Base-by-base conservation (phyloP, 2,888 invertebrate species). In the Caenorhabditis angaria region DNA sequence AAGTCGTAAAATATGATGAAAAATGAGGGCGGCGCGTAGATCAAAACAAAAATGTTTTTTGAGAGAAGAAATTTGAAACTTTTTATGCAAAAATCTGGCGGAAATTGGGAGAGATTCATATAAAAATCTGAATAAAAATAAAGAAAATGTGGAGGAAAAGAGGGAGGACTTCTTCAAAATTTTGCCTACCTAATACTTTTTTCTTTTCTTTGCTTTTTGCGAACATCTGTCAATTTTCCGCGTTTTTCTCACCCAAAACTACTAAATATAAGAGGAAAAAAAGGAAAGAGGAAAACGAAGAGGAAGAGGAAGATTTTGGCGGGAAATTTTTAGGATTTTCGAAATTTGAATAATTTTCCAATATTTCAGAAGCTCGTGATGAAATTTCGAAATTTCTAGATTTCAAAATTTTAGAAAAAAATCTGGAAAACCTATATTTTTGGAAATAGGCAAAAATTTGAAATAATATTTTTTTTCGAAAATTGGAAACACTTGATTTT, bases 1-100 rank as follows among this genome's bases (percentile, higher is more conserved):
- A 62, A 54, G 59, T 50, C 41, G 60, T 50, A 59, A 68, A 68
- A 61, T 56, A 32, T 32, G 48, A 56, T 22, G 55, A 32, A 35
- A 55, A 29, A 66, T 61, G 27, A 41, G 25, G 61, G n/a, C n/a
- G n/a, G n/a, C n/a, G n/a, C n/a, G n/a, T n/a, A n/a, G n/a, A n/a
- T n/a, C n/a, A 41, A 41, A 41, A 10, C 18, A 3, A 14, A 25
- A 51, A 3, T 51, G 14, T 51, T 51, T 51, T 51, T 10, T 22
- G 51, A 22, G 51, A 5, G 22, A 14, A 41, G 41, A 41, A 41
- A 41, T 18, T 41, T 14, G 41, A 41, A 41, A 41, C 41, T 18
- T 41, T 14, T 12, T 3, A 18, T 41, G 41, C 41, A 18, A 18
- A 18, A 12, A 41, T 18, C 32, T n/a, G n/a, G 32, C 5, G 10